Evolutionary conservation across 2,888 invertebrate genomes (phyloP).

Genomic region (Linnaemya tessellans): DNA sequence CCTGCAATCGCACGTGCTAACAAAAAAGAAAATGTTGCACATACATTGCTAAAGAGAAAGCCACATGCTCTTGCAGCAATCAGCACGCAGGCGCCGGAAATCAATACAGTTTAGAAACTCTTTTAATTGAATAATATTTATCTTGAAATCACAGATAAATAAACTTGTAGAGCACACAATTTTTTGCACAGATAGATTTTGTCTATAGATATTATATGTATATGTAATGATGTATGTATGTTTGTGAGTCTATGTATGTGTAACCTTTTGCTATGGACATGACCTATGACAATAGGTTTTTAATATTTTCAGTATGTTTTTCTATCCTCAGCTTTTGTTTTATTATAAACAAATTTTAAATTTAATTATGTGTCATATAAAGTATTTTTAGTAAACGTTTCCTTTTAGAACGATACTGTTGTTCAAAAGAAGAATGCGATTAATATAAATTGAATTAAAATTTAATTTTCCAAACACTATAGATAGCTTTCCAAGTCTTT

Average conservation of each 20-base stretch:
- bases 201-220: not conserved
- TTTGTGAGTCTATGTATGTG: not conserved
- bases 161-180: constrained; percentile 58
- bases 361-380: constrained; percentile 43
- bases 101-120: not conserved
- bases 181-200: not conserved
- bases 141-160: constrained; percentile 56
- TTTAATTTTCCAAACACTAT: constrained; percentile 26
- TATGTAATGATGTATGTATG: too few species aligned
- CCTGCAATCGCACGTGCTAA: constrained; percentile 61
- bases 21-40: not conserved
- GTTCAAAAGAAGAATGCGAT: constrained; percentile 29
- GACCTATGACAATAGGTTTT: constrained; percentile 69
- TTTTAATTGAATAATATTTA: constrained; percentile 43
- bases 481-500: constrained; percentile 23
- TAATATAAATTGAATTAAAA: constrained; percentile 55
- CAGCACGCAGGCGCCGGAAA: constrained; percentile 15
- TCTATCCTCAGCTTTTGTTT: constrained; percentile 17
- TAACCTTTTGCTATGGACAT: constrained; percentile 37
- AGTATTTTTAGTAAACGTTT: constrained; percentile 15
- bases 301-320: constrained; percentile 16
- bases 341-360: constrained; percentile 14
- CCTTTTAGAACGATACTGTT: constrained; percentile 9
- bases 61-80: not conserved
- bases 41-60: constrained; percentile 46